Base-by-base conservation (phyloP, 2,888 invertebrate genomes). In the Mayetiola destructor region DNA sequence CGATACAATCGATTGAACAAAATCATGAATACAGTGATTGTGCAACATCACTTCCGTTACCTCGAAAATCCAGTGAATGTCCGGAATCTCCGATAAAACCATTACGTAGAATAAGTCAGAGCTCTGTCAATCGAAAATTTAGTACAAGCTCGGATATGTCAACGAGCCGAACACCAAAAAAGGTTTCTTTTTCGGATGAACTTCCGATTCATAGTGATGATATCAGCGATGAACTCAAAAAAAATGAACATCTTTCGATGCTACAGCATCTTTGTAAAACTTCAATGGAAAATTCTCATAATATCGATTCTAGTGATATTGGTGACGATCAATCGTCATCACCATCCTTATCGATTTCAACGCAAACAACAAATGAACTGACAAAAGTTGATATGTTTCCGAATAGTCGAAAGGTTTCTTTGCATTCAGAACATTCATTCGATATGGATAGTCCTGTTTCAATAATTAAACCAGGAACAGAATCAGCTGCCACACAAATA, bases 171-270 rank as follows among this genome's bases (percentile, higher is more conserved):
- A 68, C 68, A 2, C 68, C 70, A 10, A 72, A 72, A 62, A 70
- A 70, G 61, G 72, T 72, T 0, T 72, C 72, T 59, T 72, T 72
- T 62, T 72, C 72, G 16, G 73, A 72, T 62, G 69, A 71, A 56
- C 61, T 69, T 57, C 68, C 72, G 8, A n/a, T 48, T 23, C 27
- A 23, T n/a, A 16, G 27, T 9, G 16, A 27, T 14, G 27, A 48
- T 9, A 12, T 48, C 5, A n/a, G 6, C 1, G 48, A 8, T 3
- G 2, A 2, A 27, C 27, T 27, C 23, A 48, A 9, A 12, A 21
- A 4, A 3, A 48, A n/a, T 48, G 48, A 48, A n/a, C 16, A 6
- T n/a, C 27, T 48, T n/a, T 6, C n/a, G n/a, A n/a, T 27, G 9
- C 6, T 18, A 27, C n/a, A 9, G n/a, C 18, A 48, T 23, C n/a